Base-by-base conservation (phyloP, 2,797 vertebrate genomes). In the Phoxinus dragarum region DNA sequence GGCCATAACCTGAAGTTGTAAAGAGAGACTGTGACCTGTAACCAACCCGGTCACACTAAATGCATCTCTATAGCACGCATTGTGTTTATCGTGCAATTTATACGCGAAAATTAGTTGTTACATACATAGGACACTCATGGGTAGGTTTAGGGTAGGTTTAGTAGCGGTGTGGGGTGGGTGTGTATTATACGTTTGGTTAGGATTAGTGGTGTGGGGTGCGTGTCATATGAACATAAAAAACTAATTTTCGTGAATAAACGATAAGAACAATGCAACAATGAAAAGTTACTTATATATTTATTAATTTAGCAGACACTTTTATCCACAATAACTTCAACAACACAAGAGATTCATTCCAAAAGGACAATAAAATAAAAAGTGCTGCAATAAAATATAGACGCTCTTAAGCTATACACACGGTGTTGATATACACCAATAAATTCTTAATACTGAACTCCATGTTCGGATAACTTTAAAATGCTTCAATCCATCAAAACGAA, bases 11-110 rank as follows among this genome's bases (percentile, higher is more conserved):
- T 86, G 38, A 88, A 76, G 82, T 87, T 80, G 56, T 72, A 54
- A 77, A 71, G 59, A 16, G 14, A 91, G 86, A 87, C 84, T 89
- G 86, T 86, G 88, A 81, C 73, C 27, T 27, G 27, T 27, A 27
- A 27, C 27, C 27, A 27, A 27, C 27, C 27, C 27, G 27, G 27
- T 27, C 27, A 27, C 27, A 27, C 27, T 27, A 27, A 27, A 27
- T 27, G 27, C 27, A 27, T 27, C 27, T 27, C 27, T 27, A 27
- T 27, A 27, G 27, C 27, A 27, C 27, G 27, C 27, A 27, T 27
- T 27, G 27, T 27, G 27, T 27, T 27, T 27, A 27, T 27, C 27
- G 27, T 27, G 27, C 27, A 27, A 27, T 27, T 27, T 27, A 27
- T 27, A 27, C 27, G 27, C 27, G 27, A 27, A 27, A 27, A 27